These are phyloP conservation scores for Nemotelus nigrinus DNA, from an alignment of 2,888 invertebrate genomes.

Conservation along the genomic window DNA sequence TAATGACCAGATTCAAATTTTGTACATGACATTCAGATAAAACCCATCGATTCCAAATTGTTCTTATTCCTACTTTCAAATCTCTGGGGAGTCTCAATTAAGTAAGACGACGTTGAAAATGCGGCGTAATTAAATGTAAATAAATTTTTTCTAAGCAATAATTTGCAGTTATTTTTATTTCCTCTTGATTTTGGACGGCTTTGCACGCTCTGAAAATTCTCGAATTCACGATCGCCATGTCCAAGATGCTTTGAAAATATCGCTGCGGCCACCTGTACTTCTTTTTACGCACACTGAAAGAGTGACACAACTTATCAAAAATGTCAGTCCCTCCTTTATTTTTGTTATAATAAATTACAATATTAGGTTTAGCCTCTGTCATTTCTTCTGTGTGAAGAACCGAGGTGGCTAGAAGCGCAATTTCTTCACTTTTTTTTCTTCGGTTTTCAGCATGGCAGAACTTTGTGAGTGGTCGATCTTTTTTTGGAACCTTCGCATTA, in stretches of 20 bases:
- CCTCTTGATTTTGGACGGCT: too few relatives aligned
- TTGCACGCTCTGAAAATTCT: too few relatives aligned
- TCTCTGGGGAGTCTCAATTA: conserved; percentile 15
- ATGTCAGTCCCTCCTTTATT: conserved; percentile 14
- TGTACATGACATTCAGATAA: background rate
- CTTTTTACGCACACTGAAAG: conserved; percentile 16
- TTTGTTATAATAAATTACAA: conserved; percentile 9
- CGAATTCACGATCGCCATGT: conserved; percentile 17
- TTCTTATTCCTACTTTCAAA: too few relatives aligned
- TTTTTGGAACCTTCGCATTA: too few relatives aligned
- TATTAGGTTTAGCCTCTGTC: conserved; percentile 5
- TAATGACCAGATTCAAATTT: conserved; percentile 13
- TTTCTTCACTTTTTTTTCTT: conserved; percentile 15
- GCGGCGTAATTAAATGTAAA: too few relatives aligned
- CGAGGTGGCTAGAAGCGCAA: too few relatives aligned
- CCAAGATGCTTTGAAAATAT: conserved; percentile 10
- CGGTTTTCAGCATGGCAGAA: conserved; percentile 16
- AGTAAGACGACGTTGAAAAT: conserved; percentile 10
- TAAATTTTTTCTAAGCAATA: too few relatives aligned
- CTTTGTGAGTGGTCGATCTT: background rate
- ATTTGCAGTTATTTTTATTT: too few relatives aligned
- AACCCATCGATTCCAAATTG: conserved; percentile 2
- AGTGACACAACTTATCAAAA: conserved; percentile 7
- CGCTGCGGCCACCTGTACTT: conserved; percentile 7
- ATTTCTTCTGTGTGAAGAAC: conserved; percentile 15